Evolutionary conservation across 2,113 vertebrate genomes (phyloP).

Genomic region (Vireo altiloquus): DNA sequence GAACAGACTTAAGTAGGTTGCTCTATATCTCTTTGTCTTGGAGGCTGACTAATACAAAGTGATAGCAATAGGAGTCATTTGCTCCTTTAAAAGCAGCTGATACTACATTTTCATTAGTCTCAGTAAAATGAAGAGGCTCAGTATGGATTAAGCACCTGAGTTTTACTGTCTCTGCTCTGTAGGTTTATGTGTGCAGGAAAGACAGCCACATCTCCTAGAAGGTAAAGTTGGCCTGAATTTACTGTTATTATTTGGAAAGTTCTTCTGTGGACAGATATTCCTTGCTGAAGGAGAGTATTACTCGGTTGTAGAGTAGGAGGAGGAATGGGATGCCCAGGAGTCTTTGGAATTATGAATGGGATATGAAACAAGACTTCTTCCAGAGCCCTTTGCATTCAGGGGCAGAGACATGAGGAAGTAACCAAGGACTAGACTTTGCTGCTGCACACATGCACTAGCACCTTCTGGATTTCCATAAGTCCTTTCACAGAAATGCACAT

Average conservation of each 20-base stretch:
- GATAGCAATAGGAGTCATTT: slow-evolving; percentile 38
- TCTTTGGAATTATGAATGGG: neutral
- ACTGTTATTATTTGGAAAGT: neutral
- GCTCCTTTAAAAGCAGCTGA: slow-evolving; percentile 1
- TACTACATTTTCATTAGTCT: slow-evolving; percentile 16
- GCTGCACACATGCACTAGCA: neutral
- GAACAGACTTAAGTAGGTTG: slow-evolving; percentile 46
- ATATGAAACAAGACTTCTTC: neutral
- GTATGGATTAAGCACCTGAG: neutral
- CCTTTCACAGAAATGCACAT: neutral
- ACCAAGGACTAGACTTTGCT: neutral
- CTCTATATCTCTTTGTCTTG: slow-evolving; percentile 33
- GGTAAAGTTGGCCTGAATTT: neutral
- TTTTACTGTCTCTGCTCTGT: neutral
- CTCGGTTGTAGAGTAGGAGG: neutral
- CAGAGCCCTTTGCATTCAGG: neutral
- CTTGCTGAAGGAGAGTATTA: neutral
- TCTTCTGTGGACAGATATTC: neutral
- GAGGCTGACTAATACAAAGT: slow-evolving; percentile 29
- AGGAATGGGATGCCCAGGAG: neutral
- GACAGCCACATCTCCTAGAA: neutral
- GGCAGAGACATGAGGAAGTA: neutral
- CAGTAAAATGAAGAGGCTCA: neutral
- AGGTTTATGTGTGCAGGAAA: neutral
- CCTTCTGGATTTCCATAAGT: neutral